Evolutionary conservation across 2,113 vertebrate genomes (phyloP).

Genomic region (Melanotaenia duboulayi): DNA sequence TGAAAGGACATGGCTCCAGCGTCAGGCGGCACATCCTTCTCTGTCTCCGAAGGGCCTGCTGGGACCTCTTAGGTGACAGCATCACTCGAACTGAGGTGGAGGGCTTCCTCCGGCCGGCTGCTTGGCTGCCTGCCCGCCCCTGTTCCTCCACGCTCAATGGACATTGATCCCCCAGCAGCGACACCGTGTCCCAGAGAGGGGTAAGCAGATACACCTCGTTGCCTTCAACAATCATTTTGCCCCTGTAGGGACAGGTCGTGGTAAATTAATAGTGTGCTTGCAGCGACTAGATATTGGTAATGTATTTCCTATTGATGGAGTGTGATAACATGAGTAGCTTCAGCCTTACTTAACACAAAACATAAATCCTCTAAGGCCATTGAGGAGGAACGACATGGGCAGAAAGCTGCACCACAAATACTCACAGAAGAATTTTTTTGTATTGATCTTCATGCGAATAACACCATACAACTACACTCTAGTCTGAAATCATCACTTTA

Average conservation of each 20-base stretch:
- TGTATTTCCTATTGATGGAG: slow-evolving; percentile 89
- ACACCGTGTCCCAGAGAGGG: slow-evolving; percentile 85
- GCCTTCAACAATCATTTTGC: slow-evolving; percentile 86
- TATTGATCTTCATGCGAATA: slow-evolving; percentile 25
- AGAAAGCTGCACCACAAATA: slow-evolving; percentile 15
- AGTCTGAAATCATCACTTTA: not conserved
- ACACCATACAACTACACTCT: not conserved
- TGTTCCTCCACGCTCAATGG: slow-evolving; percentile 78
- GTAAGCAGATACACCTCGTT: slow-evolving; percentile 87
- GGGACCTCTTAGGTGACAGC: slow-evolving; percentile 74
- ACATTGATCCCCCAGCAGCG: slow-evolving; percentile 88
- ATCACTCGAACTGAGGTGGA: slow-evolving; percentile 76
- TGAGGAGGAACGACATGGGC: slow-evolving; percentile 62
- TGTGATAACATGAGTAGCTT: slow-evolving; percentile 90
- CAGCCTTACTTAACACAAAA: slow-evolving; percentile 90
- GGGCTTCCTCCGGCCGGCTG: slow-evolving; percentile 73
- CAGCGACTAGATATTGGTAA: slow-evolving; percentile 90
- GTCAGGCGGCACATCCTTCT: slow-evolving; percentile 60
- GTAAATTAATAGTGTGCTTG: slow-evolving; percentile 91
- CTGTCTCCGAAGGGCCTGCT: slow-evolving; percentile 73
- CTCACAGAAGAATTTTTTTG: not conserved
- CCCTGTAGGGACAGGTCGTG: slow-evolving; percentile 86
- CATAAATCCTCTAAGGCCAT: slow-evolving; percentile 86
- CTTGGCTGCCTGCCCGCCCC: slow-evolving; percentile 73
- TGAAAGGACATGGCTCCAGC: slow-evolving; percentile 74